Evolutionary conservation across 2,797 vertebrate species (phyloP), one percentile per base, ranked within the genome.

Genomic region (Antrozous pallidus): DNA sequence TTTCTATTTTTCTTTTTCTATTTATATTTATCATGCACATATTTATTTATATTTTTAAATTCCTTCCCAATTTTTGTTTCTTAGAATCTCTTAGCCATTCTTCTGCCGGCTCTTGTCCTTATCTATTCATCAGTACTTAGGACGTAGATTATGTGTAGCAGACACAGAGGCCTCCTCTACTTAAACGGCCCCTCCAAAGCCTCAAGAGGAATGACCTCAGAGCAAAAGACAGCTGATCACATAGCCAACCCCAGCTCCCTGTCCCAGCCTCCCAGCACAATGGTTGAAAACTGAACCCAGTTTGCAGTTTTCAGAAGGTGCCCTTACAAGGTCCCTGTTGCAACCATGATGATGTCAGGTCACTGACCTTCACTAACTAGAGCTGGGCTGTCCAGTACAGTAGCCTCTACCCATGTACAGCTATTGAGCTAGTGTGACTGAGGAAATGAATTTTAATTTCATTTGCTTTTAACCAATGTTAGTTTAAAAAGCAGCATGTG

Each of bases 11-110:
- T 80, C 45, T 20, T 40, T 45, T 93, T 65, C 2, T 56, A 49
- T 40, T 71, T 78, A 31, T 77, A 77, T 88, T 67, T 65, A 49
- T 81, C 47, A 38, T 54, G 36, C 18, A 28, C 33, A 71, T 16
- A 33, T 71, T 87, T 67, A 85, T 31, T 85, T 73, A 65, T 28
- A 28, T 86, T 82, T 67, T 87, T 58, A 16, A 45, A 17, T 58
- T 90, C 45, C 80, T 90, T 56, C 65, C 45, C 89, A 54, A 45
- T 36, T 74, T 95, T 91, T 79, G 54, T 87, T 93, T 85, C 85
- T 90, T 42, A 47, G 47, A 69, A 36, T 69, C 47, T 58, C 31
- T 40, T 67, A 51, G 73, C 54, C 49, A 31, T 87, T 90, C 45
- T 67, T 61, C 69, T 69, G 49, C 20, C 31, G 9, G 42, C 28